Evolutionary conservation across 2,888 invertebrate species (phyloP).

Genomic region (Seira sanloemensis): DNA sequence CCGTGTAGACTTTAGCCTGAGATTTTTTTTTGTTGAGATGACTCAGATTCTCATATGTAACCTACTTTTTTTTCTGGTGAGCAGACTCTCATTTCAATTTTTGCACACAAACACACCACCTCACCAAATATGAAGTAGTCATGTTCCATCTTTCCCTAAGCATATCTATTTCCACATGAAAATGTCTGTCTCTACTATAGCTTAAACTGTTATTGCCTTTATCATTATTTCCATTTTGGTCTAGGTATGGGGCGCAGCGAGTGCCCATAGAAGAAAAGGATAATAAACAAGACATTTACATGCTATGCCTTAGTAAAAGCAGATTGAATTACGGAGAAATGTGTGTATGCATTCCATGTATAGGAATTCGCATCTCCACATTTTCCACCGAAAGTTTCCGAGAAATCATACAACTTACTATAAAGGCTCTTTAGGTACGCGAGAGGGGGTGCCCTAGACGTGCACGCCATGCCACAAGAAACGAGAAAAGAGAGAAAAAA

Average conservation of each 20-base stretch:
- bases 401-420: constrained; percentile 43
- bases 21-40: not conserved
- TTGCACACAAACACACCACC: too few species aligned
- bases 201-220: not conserved
- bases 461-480: not conserved
- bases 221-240: constrained; percentile 4
- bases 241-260: too few species aligned
- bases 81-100: not conserved
- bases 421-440: not conserved
- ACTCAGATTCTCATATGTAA: not conserved
- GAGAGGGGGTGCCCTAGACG: not conserved
- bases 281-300: constrained; percentile 4
- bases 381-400: constrained; percentile 46
- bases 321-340: constrained; percentile 1
- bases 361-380: constrained; percentile 1
- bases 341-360: not conserved
- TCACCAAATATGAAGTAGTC: not conserved
- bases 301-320: not conserved
- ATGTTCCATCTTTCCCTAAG: not conserved
- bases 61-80: not conserved
- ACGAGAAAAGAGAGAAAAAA: not conserved
- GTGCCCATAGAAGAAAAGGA: not conserved
- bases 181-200: not conserved
- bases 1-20: too few species aligned
- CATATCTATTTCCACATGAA: not conserved